Conservation (phyloP, 2,888 invertebrate species). For the Hirtodrosophila histrioides region DNA sequence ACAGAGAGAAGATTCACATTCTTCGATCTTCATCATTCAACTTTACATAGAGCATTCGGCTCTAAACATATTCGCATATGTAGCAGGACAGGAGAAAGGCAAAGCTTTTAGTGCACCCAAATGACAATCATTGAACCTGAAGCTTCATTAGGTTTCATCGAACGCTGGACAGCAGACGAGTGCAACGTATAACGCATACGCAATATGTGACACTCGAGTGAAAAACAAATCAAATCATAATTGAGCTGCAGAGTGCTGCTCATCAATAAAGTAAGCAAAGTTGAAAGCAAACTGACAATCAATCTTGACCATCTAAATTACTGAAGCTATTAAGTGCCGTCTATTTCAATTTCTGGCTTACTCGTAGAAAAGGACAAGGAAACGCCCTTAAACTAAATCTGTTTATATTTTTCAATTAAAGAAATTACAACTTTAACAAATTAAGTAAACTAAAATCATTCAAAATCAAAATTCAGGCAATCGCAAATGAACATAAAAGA, state of each 20-base stretch:
- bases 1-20: too few species aligned
- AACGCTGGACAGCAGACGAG: slow-evolving; percentile 9
- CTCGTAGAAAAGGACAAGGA: too few species aligned
- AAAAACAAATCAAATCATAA: slow-evolving; percentile 53
- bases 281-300: slow-evolving; percentile 30
- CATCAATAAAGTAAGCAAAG: slow-evolving; percentile 40
- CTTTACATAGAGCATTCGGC: background rate
- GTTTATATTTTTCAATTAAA: too few species aligned
- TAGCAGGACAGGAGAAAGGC: background rate
- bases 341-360: too few species aligned
- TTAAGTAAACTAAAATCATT: too few species aligned
- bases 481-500: too few species aligned
- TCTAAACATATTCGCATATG: too few species aligned
- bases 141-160: slow-evolving; percentile 32
- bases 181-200: slow-evolving; percentile 33
- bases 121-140: slow-evolving; percentile 52
- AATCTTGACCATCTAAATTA: too few species aligned
- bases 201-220: slow-evolving; percentile 39
- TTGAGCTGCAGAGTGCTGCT: slow-evolving; percentile 43
- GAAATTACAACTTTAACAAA: too few species aligned
- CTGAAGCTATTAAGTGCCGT: too few species aligned
- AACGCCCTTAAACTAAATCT: too few species aligned
- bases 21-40: background rate
- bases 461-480: too few species aligned
- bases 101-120: slow-evolving; percentile 55